Evolutionary conservation across 2,113 vertebrate species (phyloP).

Genomic region (Crotophaga sulcirostris): DNA sequence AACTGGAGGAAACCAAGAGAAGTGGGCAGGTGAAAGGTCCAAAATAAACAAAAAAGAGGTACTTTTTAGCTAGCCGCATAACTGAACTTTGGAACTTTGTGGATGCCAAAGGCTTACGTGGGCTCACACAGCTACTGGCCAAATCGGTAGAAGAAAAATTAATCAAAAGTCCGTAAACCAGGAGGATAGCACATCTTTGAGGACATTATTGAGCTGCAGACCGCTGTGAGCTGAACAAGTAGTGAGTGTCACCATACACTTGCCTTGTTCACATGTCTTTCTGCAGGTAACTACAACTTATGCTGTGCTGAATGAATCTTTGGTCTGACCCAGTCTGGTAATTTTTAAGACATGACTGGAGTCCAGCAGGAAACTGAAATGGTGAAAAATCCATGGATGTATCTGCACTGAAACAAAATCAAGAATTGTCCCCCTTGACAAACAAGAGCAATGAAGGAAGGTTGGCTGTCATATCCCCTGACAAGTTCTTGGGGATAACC

Average conservation of each 20-base stretch:
- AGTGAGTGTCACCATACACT: not conserved
- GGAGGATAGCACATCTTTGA: not conserved
- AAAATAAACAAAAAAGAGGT: not conserved
- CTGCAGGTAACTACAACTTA: not conserved
- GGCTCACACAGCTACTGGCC: not conserved
- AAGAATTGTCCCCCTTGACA: not conserved
- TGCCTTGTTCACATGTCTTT: not conserved
- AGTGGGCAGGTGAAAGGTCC: not conserved
- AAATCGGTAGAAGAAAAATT: not conserved
- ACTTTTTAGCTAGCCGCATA: not conserved
- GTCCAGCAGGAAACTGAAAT: not conserved
- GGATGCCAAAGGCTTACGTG: not conserved
- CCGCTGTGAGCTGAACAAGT: not conserved
- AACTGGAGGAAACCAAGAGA: not conserved
- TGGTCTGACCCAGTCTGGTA: not conserved
- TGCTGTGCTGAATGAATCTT: not conserved
- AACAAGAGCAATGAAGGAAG: not conserved
- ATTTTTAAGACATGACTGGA: not conserved
- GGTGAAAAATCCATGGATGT: not conserved
- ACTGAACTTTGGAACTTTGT: not conserved
- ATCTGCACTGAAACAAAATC: not conserved
- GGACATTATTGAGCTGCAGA: not conserved
- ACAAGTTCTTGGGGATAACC: not conserved
- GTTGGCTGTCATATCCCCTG: not conserved
- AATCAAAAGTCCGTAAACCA: not conserved